These are phyloP conservation scores for Solea solea DNA, from an alignment of 2,113 vertebrate species.

Conservation along the genomic window DNA sequence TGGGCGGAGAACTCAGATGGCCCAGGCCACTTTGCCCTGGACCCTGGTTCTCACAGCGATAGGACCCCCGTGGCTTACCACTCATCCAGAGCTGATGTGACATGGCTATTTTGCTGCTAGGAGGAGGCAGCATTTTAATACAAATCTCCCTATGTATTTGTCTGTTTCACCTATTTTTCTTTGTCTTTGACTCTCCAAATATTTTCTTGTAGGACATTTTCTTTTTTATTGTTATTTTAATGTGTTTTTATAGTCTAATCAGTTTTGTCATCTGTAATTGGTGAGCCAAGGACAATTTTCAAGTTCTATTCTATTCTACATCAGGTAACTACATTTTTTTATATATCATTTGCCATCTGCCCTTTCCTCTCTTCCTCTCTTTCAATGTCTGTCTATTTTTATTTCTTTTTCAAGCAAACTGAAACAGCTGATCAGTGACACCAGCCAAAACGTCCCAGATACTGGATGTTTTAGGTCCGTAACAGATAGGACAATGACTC, in stretches of 20 bases:
- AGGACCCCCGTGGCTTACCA: conserved; percentile 63
- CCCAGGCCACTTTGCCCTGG: conserved; percentile 60
- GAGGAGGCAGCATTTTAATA: conserved; percentile 36
- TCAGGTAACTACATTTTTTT: neutral
- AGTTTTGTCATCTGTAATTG: too few relatives aligned
- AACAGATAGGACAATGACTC: too few relatives aligned
- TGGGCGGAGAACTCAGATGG: conserved; percentile 74
- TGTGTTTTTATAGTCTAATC: too few relatives aligned
- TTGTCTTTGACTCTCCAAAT: neutral
- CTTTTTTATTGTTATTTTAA: neutral
- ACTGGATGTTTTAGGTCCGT: neutral
- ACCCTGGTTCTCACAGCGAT: conserved; percentile 51
- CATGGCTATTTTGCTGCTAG: conserved; percentile 68
- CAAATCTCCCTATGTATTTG: conserved; percentile 20
- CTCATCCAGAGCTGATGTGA: conserved; percentile 74
- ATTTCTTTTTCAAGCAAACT: neutral
- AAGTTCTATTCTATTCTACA: too few relatives aligned
- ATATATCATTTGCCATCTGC: neutral
- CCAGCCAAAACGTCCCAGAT: neutral
- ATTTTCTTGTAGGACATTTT: neutral
- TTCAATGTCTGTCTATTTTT: neutral
- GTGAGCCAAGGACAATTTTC: too few relatives aligned
- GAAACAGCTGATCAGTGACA: neutral
- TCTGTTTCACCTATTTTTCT: conserved; percentile 10
- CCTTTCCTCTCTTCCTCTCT: neutral